Percentiles rank a stretch among this genome's conserved stretches.
These are phyloP conservation scores for Calameuta filiformis DNA, from an alignment of 2,888 invertebrate genomes.

Conservation along the genomic window DNA sequence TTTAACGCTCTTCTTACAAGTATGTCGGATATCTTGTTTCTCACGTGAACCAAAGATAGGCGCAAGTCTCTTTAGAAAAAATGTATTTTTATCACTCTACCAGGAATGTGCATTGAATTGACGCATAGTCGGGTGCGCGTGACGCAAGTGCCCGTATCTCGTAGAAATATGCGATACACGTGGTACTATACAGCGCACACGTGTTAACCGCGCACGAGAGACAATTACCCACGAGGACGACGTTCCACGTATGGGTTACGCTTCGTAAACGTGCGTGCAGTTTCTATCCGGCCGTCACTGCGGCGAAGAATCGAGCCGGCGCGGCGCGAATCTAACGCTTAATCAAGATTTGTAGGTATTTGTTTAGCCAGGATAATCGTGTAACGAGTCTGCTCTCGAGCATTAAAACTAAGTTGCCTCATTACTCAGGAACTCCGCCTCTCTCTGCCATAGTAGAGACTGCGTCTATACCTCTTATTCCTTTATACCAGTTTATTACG, in stretches of 20 bases:
- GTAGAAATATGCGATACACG: neutral
- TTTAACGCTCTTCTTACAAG: neutral
- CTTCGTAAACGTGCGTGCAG: neutral
- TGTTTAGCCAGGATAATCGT: conserved; percentile 51
- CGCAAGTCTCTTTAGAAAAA: neutral
- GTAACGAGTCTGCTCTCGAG: conserved; percentile 42
- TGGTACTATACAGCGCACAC: neutral
- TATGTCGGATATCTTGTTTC: neutral
- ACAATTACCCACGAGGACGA: neutral
- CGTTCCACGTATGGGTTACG: neutral
- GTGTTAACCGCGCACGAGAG: neutral
- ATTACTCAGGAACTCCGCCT: conserved; percentile 50
- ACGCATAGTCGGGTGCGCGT: neutral
- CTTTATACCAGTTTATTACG: neutral
- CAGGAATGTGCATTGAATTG: neutral
- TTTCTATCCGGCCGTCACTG: neutral
- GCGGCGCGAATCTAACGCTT: neutral
- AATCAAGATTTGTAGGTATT: conserved; percentile 43
- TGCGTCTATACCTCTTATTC: neutral
- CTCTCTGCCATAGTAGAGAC: conserved; percentile 24
- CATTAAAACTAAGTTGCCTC: conserved; percentile 58
- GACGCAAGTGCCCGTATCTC: neutral
- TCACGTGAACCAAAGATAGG: neutral
- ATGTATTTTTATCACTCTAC: neutral
- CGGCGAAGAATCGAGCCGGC: neutral